Base-by-base conservation (phyloP, 2,797 vertebrate genomes). In the Falco peregrinus region DNA sequence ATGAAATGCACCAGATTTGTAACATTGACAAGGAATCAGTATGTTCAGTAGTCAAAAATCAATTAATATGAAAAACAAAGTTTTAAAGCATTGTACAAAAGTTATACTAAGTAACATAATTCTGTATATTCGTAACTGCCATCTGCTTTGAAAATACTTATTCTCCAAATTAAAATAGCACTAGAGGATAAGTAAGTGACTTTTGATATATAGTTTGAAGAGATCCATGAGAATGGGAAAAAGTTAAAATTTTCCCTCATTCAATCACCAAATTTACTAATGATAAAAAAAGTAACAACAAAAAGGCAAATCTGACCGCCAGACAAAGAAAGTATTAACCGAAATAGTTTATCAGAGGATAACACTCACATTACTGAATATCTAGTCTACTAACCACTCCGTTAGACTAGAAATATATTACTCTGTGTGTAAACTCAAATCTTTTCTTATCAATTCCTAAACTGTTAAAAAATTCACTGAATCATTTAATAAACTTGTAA, bases 161-260 rank as follows among this genome's bases (percentile, higher is more conserved):
- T 20, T 82, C 26, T 80, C 20, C 3, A 5, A 63, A 85, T 70
- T 35, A 89, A 91, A 85, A 75, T 0, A 85, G 50, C 57, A 82
- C 21, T 64, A 60, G 70, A 70, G 18, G 6, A 51, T 47, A 80
- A 82, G 10, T 16, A 64, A 84, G 61, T 53, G 8, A 61, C 51
- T 80, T 80, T 18, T 20, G n/a, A 59, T 45, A 54, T 5, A 25
- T 11, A 45, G 28, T 63, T 78, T 78, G 28, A 88, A 78, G 47
- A 82, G 33, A 69, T 29, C 2, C 0, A 0, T 22, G 79, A 45
- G 11, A 76, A 82, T 51, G 16, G 12, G 10, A 13, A 3, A 11
- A 35, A 26, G 21, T 47, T 20, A 37, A 41, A 25, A 15, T 41
- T 75, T 70, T n/a, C 28, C 41, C 9, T 82, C 11, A 63, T 17